These are phyloP conservation scores for Channa maculata DNA, from an alignment of 2,113 vertebrate genomes.

Conservation along the genomic window DNA sequence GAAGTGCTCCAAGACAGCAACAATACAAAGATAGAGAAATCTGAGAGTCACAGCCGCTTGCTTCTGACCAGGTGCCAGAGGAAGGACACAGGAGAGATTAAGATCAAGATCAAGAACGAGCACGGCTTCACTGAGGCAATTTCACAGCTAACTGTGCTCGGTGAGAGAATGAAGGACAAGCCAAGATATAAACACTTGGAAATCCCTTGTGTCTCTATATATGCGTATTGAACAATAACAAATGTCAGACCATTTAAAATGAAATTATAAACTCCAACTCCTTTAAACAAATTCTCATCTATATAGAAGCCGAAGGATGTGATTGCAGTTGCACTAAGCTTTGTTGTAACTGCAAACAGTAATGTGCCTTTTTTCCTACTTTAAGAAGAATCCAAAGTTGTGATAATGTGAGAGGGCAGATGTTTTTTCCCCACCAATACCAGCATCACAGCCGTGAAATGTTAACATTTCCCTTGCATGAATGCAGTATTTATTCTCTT, in stretches of 20 bases:
- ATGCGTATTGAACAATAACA: background rate
- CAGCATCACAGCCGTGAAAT: no score
- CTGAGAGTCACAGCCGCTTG: conserved; percentile 79
- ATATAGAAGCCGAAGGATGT: no score
- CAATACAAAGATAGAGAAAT: conserved; percentile 80
- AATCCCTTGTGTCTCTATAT: background rate
- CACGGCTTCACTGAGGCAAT: conserved; percentile 83
- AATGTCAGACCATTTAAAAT: background rate
- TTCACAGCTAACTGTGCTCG: conserved; percentile 85
- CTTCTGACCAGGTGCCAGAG: conserved; percentile 84
- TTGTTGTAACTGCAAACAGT: no score
- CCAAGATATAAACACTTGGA: background rate
- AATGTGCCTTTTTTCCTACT: background rate
- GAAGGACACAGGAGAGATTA: conserved; percentile 87
- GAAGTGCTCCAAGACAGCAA: conserved; percentile 79
- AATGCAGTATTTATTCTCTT: background rate
- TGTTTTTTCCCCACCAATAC: background rate
- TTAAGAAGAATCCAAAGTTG: background rate
- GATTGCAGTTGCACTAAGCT: no score
- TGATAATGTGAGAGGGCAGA: conserved; percentile 1
- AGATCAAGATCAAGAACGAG: conserved; percentile 88
- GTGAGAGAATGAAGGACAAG: conserved; percentile 77
- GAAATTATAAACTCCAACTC: background rate
- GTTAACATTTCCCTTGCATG: background rate
- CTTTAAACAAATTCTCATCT: conserved; percentile 8